Evolutionary conservation across 2,797 vertebrate genomes (phyloP), one percentile per base, ranked within the genome.

Genomic region (Pseudochromis fuscus): DNA sequence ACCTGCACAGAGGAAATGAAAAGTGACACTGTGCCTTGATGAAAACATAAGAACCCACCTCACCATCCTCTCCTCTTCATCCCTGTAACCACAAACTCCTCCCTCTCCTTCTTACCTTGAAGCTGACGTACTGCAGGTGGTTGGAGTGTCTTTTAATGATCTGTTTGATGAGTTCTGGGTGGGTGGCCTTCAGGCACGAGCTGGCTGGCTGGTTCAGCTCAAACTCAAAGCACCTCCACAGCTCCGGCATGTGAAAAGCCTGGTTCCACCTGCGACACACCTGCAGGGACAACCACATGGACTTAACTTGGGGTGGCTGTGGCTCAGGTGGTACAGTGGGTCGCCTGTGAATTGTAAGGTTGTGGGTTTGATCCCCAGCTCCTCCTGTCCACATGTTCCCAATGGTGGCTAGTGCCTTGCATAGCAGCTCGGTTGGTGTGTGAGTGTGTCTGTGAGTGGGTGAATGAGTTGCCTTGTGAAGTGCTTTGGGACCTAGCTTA

Each of bases 171-270:
- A 99, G 94, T 56, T 98, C 97, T 5, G 97, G 97, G 89, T 98
- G 97, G 0, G 97, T 98, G 77, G 97, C 96, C 87, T 96, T 97
- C 88, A 99, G 87, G 83, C 97, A 98, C 15, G 96, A 98, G 2
- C 96, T 98, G 57, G 96, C 96, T 18, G 97, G 96, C 51, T 98
- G 97, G 82, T 96, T 97, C 80, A 99, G 87, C 89, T 99, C 97
- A 77, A 99, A 99, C 86, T 98, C 97, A 84, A 99, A 99, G 89
- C 96, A 97, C 1, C 97, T 94, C 97, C 97, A 98, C 58, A 99
- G 94, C 83, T 98, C 97, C n/a, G 97, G 97, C 96, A 98, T 97
- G 59, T 98, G 97, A 89, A 98, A 98, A 27, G 95, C 95, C 16
- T 97, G 93, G 79, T 98, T 98, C 97, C 97, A 99, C 75, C 85